Percentiles rank a stretch among this genome's conserved stretches.
Conservation (phyloP, 2,888 invertebrate species). For the Pammene fasciana region DNA sequence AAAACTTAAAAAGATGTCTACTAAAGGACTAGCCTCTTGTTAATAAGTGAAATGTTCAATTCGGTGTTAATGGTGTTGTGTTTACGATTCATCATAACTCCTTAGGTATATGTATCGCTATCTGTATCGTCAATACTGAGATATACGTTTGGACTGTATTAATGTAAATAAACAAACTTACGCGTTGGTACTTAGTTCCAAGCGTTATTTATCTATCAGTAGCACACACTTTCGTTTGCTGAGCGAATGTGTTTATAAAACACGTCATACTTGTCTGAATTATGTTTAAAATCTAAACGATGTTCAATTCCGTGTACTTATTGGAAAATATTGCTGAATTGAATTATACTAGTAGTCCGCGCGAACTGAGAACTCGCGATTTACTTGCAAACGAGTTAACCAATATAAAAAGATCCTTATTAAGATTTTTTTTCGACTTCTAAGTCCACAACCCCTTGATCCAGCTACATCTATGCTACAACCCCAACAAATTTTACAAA, state of each 20-base stretch:
- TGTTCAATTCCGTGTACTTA: constrained; percentile 22
- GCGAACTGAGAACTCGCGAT: too few relatives aligned
- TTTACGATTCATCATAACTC: neutral
- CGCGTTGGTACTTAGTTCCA: constrained; percentile 29
- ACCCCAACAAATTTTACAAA: too few relatives aligned
- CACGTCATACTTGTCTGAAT: constrained; percentile 52
- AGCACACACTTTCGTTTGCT: constrained; percentile 57
- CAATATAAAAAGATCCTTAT: too few relatives aligned
- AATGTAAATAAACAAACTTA: constrained; percentile 30
- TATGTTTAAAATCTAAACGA: constrained; percentile 42
- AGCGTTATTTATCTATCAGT: constrained; percentile 59
- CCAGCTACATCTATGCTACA: too few relatives aligned
- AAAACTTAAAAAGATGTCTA: too few relatives aligned
- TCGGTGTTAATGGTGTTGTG: neutral
- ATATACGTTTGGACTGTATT: constrained; percentile 49
- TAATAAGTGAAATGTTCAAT: neutral
- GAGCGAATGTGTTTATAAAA: constrained; percentile 60
- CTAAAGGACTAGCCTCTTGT: neutral
- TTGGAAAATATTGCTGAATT: neutral
- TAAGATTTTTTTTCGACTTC: too few relatives aligned
- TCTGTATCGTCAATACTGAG: neutral
- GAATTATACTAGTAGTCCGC: too few relatives aligned
- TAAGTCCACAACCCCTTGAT: too few relatives aligned
- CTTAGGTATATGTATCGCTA: too few relatives aligned
- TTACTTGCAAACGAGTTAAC: too few relatives aligned